phyloP scores from a whole-genome alignment of 2,888 invertebrate species.

The Helicoverpa assulta region DNA sequence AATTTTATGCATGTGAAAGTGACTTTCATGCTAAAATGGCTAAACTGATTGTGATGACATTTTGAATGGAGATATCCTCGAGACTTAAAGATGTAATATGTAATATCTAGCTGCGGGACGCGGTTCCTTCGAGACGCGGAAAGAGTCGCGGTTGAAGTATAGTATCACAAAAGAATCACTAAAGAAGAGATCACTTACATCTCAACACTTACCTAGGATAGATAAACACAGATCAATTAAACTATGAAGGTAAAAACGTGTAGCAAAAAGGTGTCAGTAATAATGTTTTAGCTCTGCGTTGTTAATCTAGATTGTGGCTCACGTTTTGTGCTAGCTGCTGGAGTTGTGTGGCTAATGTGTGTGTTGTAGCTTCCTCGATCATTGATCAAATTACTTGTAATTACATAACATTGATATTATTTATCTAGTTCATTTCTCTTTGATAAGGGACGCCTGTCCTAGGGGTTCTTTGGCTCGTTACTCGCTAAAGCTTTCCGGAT shows the following conservation, averaged over 20 bases:
- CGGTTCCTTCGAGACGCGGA: too few species aligned
- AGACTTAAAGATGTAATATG: too few species aligned
- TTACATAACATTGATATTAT: not conserved
- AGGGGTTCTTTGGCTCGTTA: too few species aligned
- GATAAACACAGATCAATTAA: slow-evolving; percentile 29
- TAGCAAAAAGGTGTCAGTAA: slow-evolving; percentile 34
- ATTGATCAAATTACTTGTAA: slow-evolving; percentile 8
- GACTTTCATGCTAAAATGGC: too few species aligned
- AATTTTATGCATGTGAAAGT: too few species aligned
- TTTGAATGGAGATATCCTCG: too few species aligned
- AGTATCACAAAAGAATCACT: too few species aligned
- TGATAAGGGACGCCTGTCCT: not conserved
- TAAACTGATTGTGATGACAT: too few species aligned
- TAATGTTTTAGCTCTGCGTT: slow-evolving; percentile 35
- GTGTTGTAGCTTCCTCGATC: slow-evolving; percentile 40
- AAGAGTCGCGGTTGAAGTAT: too few species aligned
- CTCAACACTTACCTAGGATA: not conserved
- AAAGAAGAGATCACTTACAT: not conserved
- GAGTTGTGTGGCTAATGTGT: slow-evolving; percentile 47
- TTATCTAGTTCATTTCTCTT: not conserved
- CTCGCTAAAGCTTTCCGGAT: too few species aligned
- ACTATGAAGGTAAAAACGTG: slow-evolving; percentile 36
- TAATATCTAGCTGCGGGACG: too few species aligned
- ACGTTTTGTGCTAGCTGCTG: slow-evolving; percentile 50
- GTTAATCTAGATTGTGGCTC: slow-evolving; percentile 55